These are phyloP conservation scores for Nemapogon koenigi DNA, from an alignment of 2,888 invertebrate species.

Conservation along the genomic window DNA sequence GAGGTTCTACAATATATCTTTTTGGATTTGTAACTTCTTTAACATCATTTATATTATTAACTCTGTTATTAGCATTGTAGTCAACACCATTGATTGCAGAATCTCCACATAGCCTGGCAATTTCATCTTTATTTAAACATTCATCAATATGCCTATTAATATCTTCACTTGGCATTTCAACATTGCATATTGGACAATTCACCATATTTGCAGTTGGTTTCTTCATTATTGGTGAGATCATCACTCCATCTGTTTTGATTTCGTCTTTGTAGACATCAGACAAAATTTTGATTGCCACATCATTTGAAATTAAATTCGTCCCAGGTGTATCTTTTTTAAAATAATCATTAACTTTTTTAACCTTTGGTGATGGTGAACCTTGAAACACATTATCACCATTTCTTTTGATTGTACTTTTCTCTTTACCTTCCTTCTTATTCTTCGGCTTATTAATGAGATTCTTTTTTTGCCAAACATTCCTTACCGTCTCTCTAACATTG, in stretches of 20 bases:
- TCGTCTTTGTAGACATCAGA: too few relatives aligned
- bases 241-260: too few relatives aligned
- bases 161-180: conserved; percentile 26
- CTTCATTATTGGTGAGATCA: conserved; percentile 20
- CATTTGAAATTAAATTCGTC: too few relatives aligned
- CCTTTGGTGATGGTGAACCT: conserved; percentile 34
- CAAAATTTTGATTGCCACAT: too few relatives aligned
- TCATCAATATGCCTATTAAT: conserved; percentile 55
- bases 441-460: too few relatives aligned
- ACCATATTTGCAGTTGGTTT: conserved; percentile 24
- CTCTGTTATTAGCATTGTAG: too few relatives aligned
- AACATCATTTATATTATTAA: conserved; percentile 14
- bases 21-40: too few relatives aligned
- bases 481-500: conserved; percentile 21
- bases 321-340: too few relatives aligned
- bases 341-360: conserved; percentile 49
- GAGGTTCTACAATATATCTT: conserved; percentile 24
- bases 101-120: conserved; percentile 26
- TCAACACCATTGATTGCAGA: neutral
- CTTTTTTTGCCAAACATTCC: conserved; percentile 20
- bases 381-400: neutral
- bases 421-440: conserved; percentile 19
- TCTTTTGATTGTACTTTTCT: conserved; percentile 5
- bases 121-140: conserved; percentile 45
- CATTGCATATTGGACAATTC: conserved; percentile 57